Evolutionary conservation across 2,113 vertebrate genomes (phyloP).

Genomic region (Malurus alboscapulatus): DNA sequence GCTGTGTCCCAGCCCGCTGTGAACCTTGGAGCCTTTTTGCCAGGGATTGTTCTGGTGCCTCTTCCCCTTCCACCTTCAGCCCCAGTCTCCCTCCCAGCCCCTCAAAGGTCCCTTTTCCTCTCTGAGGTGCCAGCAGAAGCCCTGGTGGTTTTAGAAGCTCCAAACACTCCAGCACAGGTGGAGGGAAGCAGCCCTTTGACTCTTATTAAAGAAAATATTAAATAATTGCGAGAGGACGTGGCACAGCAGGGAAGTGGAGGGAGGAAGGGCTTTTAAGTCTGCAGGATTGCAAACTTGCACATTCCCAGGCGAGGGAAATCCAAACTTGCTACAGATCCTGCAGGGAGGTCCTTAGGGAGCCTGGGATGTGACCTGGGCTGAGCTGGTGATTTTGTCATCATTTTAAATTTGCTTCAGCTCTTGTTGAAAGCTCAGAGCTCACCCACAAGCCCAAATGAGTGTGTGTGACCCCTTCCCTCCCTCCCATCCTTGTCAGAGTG

Average conservation of each 20-base stretch:
- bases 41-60: background rate
- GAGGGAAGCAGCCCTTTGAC: background rate
- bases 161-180: rapidly evolving
- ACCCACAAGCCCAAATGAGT: background rate
- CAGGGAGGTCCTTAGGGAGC: background rate
- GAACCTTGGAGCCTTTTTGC: background rate
- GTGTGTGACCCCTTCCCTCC: background rate
- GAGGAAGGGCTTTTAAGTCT: background rate
- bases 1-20: background rate
- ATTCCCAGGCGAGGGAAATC: background rate
- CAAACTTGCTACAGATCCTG: background rate
- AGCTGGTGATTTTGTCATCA: background rate
- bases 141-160: rapidly evolving
- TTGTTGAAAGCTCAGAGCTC: background rate
- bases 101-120: background rate
- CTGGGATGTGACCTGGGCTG: background rate
- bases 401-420: background rate
- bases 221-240: background rate
- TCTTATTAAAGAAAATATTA: background rate
- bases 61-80: rapidly evolving
- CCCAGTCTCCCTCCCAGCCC: background rate
- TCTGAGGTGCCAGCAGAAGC: background rate
- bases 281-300: background rate
- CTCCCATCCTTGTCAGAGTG: background rate
- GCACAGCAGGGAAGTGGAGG: background rate